phyloP scores from a whole-genome alignment of 1,140 invertebrate species.

The Macrostomum lignano region DNA sequence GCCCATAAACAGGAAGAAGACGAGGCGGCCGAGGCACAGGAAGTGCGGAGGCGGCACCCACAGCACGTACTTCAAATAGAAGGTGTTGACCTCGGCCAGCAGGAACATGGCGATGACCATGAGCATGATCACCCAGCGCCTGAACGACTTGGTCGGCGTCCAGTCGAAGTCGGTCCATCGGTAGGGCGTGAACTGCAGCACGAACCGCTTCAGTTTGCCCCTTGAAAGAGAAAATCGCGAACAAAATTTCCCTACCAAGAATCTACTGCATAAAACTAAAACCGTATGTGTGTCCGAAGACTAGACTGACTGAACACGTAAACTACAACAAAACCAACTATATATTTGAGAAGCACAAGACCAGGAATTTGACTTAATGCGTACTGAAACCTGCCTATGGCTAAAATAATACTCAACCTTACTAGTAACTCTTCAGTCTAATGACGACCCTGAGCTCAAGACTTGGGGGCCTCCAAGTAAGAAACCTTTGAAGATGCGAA shows the following conservation, averaged over 20 bases:
- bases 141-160: conserved; percentile 32
- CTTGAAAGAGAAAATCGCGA: conserved; percentile 14
- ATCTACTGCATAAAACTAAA: too few relatives aligned
- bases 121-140: conserved; percentile 32
- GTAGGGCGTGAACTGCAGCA: conserved; percentile 35
- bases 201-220: conserved; percentile 32
- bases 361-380: too few relatives aligned
- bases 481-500: too few relatives aligned
- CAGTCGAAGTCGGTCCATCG: conserved; percentile 37
- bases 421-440: too few relatives aligned
- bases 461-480: too few relatives aligned
- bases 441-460: too few relatives aligned
- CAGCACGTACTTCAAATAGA: conserved; percentile 36
- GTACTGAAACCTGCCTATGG: too few relatives aligned
- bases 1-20: conserved; percentile 33
- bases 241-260: not conserved
- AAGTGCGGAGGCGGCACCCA: conserved; percentile 36
- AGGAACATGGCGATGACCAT: conserved; percentile 32
- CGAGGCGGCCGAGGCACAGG: conserved; percentile 30
- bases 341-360: too few relatives aligned
- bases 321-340: too few relatives aligned
- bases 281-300: too few relatives aligned
- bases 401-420: too few relatives aligned
- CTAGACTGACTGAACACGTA: too few relatives aligned
- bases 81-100: conserved; percentile 35